Conservation (phyloP, 1,140 invertebrate genomes). For the Sarcophaga bullata region DNA sequence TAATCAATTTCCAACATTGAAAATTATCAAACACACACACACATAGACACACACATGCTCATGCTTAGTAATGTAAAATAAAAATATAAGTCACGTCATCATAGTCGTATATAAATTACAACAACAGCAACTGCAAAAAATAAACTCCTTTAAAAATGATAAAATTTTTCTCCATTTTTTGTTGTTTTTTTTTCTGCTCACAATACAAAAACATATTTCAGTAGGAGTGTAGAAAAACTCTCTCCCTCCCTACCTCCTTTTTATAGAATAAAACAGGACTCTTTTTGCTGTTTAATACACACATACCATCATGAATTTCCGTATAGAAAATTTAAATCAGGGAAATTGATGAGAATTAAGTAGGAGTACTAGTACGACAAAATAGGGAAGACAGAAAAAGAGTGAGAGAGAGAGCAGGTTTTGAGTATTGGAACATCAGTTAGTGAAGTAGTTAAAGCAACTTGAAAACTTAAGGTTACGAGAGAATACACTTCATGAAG, state of each 20-base stretch:
- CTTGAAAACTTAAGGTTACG: slow-evolving; percentile 32
- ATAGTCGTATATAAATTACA: background rate
- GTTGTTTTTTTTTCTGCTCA: too few species aligned
- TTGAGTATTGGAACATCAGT: background rate
- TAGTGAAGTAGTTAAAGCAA: slow-evolving; percentile 12
- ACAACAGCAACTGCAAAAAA: background rate
- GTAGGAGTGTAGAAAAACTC: too few species aligned
- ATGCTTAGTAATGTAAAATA: too few species aligned
- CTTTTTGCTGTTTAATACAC: background rate
- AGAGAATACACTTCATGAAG: slow-evolving; percentile 27
- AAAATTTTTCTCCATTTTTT: too few species aligned
- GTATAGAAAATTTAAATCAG: background rate
- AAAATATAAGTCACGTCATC: background rate
- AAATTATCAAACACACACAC: background rate
- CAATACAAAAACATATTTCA: too few species aligned
- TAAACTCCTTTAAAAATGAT: background rate
- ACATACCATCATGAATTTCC: background rate
- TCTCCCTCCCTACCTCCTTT: too few species aligned
- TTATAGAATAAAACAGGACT: background rate
- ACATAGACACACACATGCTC: background rate
- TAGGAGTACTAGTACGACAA: background rate
- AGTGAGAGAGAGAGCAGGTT: too few species aligned
- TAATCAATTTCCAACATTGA: slow-evolving; percentile 35
- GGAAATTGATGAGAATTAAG: background rate
- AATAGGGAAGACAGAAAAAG: too few species aligned